Evolutionary conservation across 1,140 invertebrate genomes (phyloP).

Genomic region (Drosophila parabipectinata): DNA sequence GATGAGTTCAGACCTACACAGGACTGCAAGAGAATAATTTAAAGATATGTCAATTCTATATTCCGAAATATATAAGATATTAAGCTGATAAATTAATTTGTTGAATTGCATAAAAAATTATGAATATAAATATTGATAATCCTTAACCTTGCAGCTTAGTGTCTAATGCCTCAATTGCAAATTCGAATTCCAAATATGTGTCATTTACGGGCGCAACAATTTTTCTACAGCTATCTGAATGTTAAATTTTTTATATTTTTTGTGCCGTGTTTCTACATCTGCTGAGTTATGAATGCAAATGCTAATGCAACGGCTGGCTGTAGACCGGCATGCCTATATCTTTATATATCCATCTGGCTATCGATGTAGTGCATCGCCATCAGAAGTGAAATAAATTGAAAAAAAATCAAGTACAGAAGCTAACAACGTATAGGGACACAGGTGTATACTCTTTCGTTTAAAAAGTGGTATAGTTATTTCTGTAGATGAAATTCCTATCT

Average conservation of each 20-base stretch:
- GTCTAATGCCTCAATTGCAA: conserved; percentile 49
- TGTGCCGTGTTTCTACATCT: conserved; percentile 49
- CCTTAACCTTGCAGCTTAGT: conserved; percentile 22
- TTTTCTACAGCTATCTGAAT: conserved; percentile 43
- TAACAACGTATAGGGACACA: background rate
- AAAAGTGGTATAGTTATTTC: background rate
- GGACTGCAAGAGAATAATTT: conserved; percentile 3
- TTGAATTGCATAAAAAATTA: too few species aligned
- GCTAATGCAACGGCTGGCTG: conserved; percentile 55
- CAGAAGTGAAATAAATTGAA: conserved; percentile 27
- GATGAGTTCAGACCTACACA: conserved; percentile 53
- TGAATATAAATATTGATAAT: background rate
- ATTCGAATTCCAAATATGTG: conserved; percentile 75
- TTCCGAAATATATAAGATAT: too few species aligned
- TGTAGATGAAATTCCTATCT: too few species aligned
- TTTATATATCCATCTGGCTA: conserved; percentile 56
- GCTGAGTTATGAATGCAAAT: conserved; percentile 79
- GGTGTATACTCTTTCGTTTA: background rate
- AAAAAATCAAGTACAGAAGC: conserved; percentile 30
- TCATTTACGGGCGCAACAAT: conserved; percentile 72
- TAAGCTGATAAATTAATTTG: too few species aligned
- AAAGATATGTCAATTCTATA: too few species aligned
- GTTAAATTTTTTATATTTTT: conserved; percentile 23
- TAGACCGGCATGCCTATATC: conserved; percentile 19
- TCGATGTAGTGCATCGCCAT: conserved; percentile 77